These are phyloP conservation scores for Tichodroma muraria DNA, from an alignment of 2,113 vertebrate species.

Conservation along the genomic window DNA sequence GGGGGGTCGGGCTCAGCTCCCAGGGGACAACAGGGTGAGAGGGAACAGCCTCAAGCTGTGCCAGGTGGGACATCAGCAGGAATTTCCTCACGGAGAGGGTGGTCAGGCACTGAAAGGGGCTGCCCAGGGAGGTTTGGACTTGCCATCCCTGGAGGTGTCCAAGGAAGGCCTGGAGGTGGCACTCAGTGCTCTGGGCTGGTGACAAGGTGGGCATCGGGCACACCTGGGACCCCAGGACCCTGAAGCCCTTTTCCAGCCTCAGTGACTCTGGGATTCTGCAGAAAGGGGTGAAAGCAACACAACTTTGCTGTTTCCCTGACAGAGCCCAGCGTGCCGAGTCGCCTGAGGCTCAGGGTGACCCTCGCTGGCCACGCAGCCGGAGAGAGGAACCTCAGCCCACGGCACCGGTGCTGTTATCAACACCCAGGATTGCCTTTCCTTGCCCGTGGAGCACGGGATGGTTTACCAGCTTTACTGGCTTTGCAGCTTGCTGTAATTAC, in stretches of 20 bases:
- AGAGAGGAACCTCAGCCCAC: not conserved
- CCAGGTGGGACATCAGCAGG: not conserved
- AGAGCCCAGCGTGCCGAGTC: rapidly evolving
- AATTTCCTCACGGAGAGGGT: not conserved
- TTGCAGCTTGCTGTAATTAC: constrained; percentile 25
- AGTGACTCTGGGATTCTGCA: not conserved
- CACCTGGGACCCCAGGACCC: not conserved
- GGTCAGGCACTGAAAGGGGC: not conserved
- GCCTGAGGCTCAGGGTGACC: not conserved
- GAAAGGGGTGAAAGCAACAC: not conserved
- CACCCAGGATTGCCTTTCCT: not conserved
- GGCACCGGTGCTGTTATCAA: rapidly evolving
- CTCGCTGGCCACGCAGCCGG: rapidly evolving
- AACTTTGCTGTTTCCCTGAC: not conserved
- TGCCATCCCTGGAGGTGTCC: rapidly evolving
- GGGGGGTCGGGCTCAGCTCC: not conserved
- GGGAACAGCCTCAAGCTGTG: not conserved
- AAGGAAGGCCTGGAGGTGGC: not conserved
- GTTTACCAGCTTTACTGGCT: not conserved
- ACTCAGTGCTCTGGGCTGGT: not conserved
- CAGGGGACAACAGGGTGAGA: not conserved
- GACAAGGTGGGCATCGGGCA: not conserved
- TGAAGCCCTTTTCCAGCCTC: not conserved
- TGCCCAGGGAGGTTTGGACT: not conserved
- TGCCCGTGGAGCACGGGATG: not conserved